These are phyloP conservation scores for Apodemia hepburni DNA, from an alignment of 2,888 invertebrate genomes.

Conservation along the genomic window DNA sequence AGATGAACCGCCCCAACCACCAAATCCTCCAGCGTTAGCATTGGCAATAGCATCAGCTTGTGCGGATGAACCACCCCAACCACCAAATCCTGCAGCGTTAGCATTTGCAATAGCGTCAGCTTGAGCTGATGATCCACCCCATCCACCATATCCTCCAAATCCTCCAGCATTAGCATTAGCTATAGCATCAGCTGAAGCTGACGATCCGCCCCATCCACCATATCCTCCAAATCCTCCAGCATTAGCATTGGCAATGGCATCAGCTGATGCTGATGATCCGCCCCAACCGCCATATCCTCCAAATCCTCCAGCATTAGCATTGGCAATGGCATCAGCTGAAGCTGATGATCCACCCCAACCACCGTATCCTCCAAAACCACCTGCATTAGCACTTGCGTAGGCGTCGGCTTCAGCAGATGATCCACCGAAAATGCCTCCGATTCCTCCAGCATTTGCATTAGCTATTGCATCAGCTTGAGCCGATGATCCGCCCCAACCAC, in stretches of 20 bases:
- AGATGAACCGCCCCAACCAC: slow-evolving; percentile 16
- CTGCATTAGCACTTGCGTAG: slow-evolving; percentile 25
- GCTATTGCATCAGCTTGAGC: slow-evolving; percentile 28
- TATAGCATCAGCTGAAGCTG: slow-evolving; percentile 16
- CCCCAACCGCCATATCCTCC: slow-evolving; percentile 27
- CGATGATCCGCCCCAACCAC: slow-evolving; percentile 22
- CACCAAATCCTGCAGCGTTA: slow-evolving; percentile 23
- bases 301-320: slow-evolving; percentile 20
- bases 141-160: slow-evolving; percentile 23
- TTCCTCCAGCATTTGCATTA: slow-evolving; percentile 22
- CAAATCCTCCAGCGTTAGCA: slow-evolving; percentile 12
- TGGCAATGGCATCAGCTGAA: slow-evolving; percentile 23
- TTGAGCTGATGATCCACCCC: slow-evolving; percentile 25
- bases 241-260: slow-evolving; percentile 27
- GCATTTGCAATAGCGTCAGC: slow-evolving; percentile 30
- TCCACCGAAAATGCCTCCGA: slow-evolving; percentile 22
- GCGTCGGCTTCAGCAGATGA: slow-evolving; percentile 30
- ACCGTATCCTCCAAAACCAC: slow-evolving; percentile 19
- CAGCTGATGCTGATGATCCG: slow-evolving; percentile 24
- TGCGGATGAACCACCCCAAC: slow-evolving; percentile 18
- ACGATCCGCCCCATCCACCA: slow-evolving; percentile 19
- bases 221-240: slow-evolving; percentile 17
- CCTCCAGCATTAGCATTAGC: slow-evolving; percentile 20
- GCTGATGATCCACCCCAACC: slow-evolving; percentile 22
- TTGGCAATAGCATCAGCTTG: not conserved